Percentiles rank a stretch among this genome's conserved stretches.
Evolutionary conservation across 2,113 vertebrate species (phyloP).

Genomic region (Syrmaticus mikado): DNA sequence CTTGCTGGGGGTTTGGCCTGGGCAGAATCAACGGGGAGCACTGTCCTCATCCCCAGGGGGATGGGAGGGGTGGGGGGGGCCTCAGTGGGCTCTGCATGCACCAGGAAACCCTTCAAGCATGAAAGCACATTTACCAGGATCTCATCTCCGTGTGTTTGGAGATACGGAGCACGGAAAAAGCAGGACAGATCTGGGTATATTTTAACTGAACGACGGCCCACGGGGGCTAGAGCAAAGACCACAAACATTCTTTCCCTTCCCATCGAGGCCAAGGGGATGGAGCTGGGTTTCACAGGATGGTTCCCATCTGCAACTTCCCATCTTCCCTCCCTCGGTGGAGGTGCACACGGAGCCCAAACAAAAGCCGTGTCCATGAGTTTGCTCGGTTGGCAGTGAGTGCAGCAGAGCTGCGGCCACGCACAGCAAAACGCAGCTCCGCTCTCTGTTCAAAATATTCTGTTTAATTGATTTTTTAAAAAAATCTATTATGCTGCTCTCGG

Average conservation of each 20-base stretch:
- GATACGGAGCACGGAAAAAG: constrained; percentile 6
- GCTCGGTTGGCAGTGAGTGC: background rate
- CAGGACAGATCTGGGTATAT: constrained; percentile 40
- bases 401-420: background rate
- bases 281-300: constrained; percentile 5
- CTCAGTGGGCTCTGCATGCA: background rate
- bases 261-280: background rate
- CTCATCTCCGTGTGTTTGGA: constrained; percentile 45
- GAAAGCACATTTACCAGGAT: constrained; percentile 69
- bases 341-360: background rate
- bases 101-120: constrained; percentile 59
- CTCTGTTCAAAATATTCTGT: constrained; percentile 68
- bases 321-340: background rate
- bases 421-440: constrained; percentile 7
- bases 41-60: background rate
- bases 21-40: constrained; percentile 48
- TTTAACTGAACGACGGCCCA: constrained; percentile 45
- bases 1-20: fast-evolving
- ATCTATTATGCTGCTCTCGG: constrained; percentile 76
- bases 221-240: constrained; percentile 46
- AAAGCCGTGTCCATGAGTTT: background rate
- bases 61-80: background rate
- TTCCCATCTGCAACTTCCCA: constrained; percentile 26
- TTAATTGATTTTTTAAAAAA: constrained; percentile 79
- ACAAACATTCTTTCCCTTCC: constrained; percentile 51